These are phyloP conservation scores for Oreortyx pictus DNA, from an alignment of 2,797 vertebrate genomes.

Conservation along the genomic window DNA sequence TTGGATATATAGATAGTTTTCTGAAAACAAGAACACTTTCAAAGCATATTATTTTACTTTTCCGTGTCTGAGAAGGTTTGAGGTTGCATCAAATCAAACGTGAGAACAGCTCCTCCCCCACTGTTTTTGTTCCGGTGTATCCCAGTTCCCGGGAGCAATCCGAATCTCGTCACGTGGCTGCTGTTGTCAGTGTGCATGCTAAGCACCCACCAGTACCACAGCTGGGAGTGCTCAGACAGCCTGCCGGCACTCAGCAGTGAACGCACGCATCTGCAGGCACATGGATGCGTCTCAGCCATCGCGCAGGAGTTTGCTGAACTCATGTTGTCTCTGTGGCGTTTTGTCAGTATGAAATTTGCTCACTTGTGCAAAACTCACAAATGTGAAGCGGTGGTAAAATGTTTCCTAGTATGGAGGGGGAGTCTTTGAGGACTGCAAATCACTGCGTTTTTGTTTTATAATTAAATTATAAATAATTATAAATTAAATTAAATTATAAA, in stretches of 20 bases:
- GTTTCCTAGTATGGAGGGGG: not conserved
- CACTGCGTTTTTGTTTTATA: not conserved
- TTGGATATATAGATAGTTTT: not conserved
- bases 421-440: not conserved
- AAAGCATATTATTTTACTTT: not conserved
- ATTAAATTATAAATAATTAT: too few species aligned
- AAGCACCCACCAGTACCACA: not conserved
- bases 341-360: not conserved
- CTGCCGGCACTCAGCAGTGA: too few species aligned
- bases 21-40: not conserved
- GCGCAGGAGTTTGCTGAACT: not conserved
- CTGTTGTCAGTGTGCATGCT: not conserved
- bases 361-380: not conserved
- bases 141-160: not conserved
- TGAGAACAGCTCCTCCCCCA: not conserved
- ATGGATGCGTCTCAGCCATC: not conserved
- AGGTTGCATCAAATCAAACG: not conserved
- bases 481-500: too few species aligned
- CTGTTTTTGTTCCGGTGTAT: not conserved
- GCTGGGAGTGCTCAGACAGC: not conserved
- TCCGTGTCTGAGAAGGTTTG: not conserved
- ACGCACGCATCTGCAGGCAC: not conserved
- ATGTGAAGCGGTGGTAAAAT: not conserved
- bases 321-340: not conserved
- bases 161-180: rapidly evolving